Evolutionary conservation across 2,113 vertebrate species (phyloP).

Genomic region (Circaetus cinerascens): DNA sequence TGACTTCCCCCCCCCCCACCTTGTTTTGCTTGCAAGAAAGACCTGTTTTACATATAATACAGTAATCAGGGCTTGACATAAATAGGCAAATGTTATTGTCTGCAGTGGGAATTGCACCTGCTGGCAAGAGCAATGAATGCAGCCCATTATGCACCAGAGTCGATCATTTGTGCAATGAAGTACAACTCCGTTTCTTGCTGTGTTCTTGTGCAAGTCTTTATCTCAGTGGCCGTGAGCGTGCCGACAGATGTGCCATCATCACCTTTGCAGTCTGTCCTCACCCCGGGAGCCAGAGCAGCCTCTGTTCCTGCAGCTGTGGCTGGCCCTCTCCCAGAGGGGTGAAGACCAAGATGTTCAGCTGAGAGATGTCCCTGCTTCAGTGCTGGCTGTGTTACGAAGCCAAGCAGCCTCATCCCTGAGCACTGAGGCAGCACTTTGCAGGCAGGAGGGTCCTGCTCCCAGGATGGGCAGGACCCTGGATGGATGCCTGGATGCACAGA

Average conservation of each 20-base stretch:
- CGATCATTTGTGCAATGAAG: slow-evolving; percentile 17
- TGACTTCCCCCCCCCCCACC: not conserved
- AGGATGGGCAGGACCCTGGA: not conserved
- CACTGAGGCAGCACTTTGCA: not conserved
- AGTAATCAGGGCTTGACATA: slow-evolving; percentile 56
- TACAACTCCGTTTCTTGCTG: not conserved
- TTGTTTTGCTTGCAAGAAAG: slow-evolving; percentile 9
- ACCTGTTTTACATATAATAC: slow-evolving; percentile 54
- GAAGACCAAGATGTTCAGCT: not conserved
- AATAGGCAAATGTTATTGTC: slow-evolving; percentile 36
- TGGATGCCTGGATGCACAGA: not conserved
- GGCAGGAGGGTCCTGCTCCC: not conserved
- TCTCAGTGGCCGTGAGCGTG: fast-evolving
- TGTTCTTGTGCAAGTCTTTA: slow-evolving; percentile 2
- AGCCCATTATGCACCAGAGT: slow-evolving; percentile 13
- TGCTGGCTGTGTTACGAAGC: not conserved
- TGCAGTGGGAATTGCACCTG: slow-evolving; percentile 56
- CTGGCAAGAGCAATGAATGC: slow-evolving; percentile 23
- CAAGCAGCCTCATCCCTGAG: not conserved
- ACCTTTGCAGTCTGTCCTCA: not conserved
- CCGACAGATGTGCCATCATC: not conserved
- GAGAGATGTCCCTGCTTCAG: not conserved
- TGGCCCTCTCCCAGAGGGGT: fast-evolving
- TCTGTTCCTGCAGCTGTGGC: slow-evolving; percentile 20
- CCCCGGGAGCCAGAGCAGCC: not conserved